Base-by-base conservation (phyloP, 2,888 invertebrate species). In the Tachina grossa region DNA sequence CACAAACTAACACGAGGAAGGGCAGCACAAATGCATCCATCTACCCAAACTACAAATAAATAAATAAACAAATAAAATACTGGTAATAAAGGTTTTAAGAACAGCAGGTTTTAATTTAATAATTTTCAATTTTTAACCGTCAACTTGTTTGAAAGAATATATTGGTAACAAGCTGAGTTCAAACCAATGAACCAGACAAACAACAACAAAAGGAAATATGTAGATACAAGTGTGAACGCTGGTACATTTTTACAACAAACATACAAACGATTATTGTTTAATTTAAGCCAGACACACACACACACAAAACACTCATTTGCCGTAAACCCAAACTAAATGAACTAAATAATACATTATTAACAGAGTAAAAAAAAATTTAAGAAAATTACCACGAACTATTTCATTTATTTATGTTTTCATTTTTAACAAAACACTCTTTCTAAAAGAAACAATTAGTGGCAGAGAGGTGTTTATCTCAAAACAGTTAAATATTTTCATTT, bases 41-140 rank as follows among this genome's bases (percentile, higher is more conserved):
- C 19, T 31, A 31, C 31, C 31, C 4, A 31, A 31, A 4, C n/a
- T 31, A 31, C 31, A 31, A 31, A 31, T 31, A 31, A 31, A 31
- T 31, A 31, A 31, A 31, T 31, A 31, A 31, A 31, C 4, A 31
- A 31, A 6, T 31, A 31, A 6, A 72, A 82, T 68, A n/a, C n/a
- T n/a, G n/a, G n/a, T n/a, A 55, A 76, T 71, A 19, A 14, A 57
- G 55, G 51, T 68, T 66, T 59, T 57, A 66, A 51, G 53, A 86
- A 81, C 81, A 84, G 84, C 81, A 75, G 66, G 77, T 63, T 59
- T 68, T 65, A 57, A 78, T 31, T 76, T 68, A 83, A 79, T 76
- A 66, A 75, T 79, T 83, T 85, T 79, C 47, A 55, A 86, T 84
- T 83, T 75, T 83, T 86, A 45, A 81, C 51, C 49, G 53, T 77